A percentile compares a stretch with the other conserved stretches of the same genome.
Evolutionary conservation across 2,113 vertebrate species (phyloP).

Genomic region (Semnopithecus entellus): DNA sequence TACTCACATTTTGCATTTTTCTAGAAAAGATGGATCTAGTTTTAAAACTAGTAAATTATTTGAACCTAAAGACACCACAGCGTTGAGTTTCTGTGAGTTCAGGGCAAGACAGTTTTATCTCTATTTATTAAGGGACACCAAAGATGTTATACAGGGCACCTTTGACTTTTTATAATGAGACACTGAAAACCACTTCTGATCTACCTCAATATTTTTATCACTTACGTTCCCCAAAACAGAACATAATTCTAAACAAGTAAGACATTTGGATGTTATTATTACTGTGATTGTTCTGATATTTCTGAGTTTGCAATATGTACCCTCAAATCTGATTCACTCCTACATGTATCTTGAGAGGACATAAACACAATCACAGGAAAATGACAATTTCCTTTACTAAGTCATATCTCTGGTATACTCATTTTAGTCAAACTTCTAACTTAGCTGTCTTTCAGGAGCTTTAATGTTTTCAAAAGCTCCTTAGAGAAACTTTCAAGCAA

Average conservation of each 20-base stretch:
- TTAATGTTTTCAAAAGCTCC: conserved; percentile 68
- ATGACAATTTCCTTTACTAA: conserved; percentile 22
- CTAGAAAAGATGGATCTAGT: background rate
- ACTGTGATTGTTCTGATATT: conserved; percentile 21
- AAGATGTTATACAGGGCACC: background rate
- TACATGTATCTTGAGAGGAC: background rate
- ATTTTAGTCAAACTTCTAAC: conserved; percentile 51
- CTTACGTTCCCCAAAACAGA: background rate
- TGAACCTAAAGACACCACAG: background rate
- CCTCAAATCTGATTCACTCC: background rate
- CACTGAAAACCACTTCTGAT: background rate
- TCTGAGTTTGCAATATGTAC: conserved; percentile 3
- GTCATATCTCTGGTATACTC: background rate
- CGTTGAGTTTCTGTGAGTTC: background rate
- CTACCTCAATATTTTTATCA: conserved; percentile 4
- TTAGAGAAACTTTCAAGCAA: conserved; percentile 78
- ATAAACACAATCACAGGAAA: conserved; percentile 41
- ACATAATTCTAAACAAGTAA: background rate
- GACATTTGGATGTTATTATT: background rate
- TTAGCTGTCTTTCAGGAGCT: conserved; percentile 35
- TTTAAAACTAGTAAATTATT: background rate
- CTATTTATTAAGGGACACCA: background rate
- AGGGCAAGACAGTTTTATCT: background rate
- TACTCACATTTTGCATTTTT: background rate
- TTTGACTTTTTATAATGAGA: conserved; percentile 3